Conservation (phyloP, 2,888 invertebrate species). For the Drosophila mimica region DNA sequence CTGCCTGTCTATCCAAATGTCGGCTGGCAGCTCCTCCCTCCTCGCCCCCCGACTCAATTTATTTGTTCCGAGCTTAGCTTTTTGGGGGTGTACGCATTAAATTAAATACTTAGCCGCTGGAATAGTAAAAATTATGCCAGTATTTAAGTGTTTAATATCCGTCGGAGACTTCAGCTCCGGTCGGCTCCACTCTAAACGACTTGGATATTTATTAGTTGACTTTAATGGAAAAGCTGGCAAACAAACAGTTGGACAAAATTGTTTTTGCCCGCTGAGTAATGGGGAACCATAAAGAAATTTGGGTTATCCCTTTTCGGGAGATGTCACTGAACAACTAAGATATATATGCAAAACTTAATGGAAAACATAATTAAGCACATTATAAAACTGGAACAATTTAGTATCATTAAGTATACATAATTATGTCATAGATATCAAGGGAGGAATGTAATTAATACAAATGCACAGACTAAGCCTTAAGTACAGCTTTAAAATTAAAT, state of each 20-base stretch:
- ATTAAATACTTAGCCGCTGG: conserved; percentile 74
- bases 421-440: neutral
- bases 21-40: conserved; percentile 25
- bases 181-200: conserved; percentile 14
- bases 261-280: conserved; percentile 34
- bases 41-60: conserved; percentile 57
- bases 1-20: conserved; percentile 69
- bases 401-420: neutral
- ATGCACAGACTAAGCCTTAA: neutral
- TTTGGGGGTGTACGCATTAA: conserved; percentile 59
- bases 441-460: neutral
- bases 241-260: conserved; percentile 49
- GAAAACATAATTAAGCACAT: conserved; percentile 8
- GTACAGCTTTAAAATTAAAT: neutral
- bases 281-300: conserved; percentile 36
- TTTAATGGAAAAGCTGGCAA: conserved; percentile 65
- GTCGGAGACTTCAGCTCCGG: conserved; percentile 56
- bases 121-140: conserved; percentile 75
- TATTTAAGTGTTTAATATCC: conserved; percentile 78
- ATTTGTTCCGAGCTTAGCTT: conserved; percentile 72
- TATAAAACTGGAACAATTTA: neutral
- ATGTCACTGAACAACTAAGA: conserved; percentile 34
- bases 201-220: conserved; percentile 68
- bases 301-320: conserved; percentile 32
- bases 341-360: conserved; percentile 11